Evolutionary conservation across 1,140 invertebrate species (phyloP).

Genomic region (Lerema accius): DNA sequence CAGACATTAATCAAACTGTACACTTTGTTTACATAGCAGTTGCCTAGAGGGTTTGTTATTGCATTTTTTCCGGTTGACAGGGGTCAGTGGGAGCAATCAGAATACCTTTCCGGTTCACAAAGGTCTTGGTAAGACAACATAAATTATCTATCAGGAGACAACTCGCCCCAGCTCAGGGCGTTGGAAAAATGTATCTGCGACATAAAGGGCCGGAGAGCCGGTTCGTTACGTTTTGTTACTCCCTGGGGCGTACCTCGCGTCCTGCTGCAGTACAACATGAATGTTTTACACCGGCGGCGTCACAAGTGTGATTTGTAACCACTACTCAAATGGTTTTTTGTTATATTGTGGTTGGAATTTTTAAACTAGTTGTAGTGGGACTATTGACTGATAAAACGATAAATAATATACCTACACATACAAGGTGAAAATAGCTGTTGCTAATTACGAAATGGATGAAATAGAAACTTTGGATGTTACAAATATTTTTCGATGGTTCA

Average conservation of each 20-base stretch:
- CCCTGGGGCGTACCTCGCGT: constrained; percentile 59
- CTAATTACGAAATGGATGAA: too few relatives aligned
- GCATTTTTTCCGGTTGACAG: constrained; percentile 51
- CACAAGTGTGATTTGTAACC: constrained; percentile 68
- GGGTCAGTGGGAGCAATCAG: constrained; percentile 57
- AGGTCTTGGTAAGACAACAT: constrained; percentile 57
- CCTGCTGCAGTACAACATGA: constrained; percentile 51
- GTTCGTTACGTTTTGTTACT: constrained; percentile 76
- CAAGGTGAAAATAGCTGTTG: too few relatives aligned
- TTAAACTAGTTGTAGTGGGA: too few relatives aligned
- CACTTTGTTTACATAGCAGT: constrained; percentile 5
- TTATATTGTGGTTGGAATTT: constrained; percentile 4
- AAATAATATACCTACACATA: too few relatives aligned
- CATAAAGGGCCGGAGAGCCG: constrained; percentile 62
- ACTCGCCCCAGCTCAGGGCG: constrained; percentile 46
- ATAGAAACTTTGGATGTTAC: too few relatives aligned
- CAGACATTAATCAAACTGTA: constrained; percentile 22
- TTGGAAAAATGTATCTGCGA: constrained; percentile 68
- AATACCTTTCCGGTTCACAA: constrained; percentile 52
- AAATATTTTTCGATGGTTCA: too few relatives aligned
- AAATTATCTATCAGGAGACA: constrained; percentile 72
- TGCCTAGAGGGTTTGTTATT: constrained; percentile 42
- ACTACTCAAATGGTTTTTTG: constrained; percentile 52
- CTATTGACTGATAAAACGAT: too few relatives aligned
- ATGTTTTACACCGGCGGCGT: constrained; percentile 65